These are phyloP conservation scores for Agriopis leucophaearia DNA, from an alignment of 2,888 invertebrate species.

Conservation along the genomic window DNA sequence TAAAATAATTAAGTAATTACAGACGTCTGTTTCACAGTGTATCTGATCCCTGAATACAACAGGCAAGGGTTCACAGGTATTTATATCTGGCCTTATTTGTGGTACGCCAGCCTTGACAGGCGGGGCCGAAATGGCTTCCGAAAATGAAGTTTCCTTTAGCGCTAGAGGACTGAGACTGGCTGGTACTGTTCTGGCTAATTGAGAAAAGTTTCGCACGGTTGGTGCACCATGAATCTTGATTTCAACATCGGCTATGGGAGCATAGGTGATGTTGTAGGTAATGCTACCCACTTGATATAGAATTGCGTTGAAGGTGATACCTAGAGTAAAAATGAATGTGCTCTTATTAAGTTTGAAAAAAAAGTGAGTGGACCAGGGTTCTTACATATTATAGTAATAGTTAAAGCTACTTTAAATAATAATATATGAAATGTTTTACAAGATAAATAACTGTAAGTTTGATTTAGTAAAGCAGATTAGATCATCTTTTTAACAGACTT, in stretches of 20 bases:
- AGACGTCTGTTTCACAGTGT: slow-evolving; percentile 62
- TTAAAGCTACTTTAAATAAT: too few relatives aligned
- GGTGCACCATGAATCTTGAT: slow-evolving; percentile 63
- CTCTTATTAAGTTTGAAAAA: too few relatives aligned
- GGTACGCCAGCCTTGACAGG: slow-evolving; percentile 71
- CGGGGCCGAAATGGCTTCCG: slow-evolving; percentile 64
- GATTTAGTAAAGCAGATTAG: too few relatives aligned
- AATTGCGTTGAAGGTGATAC: slow-evolving; percentile 16
- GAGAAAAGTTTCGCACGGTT: slow-evolving; percentile 82
- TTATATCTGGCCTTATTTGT: slow-evolving; percentile 84
- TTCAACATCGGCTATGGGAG: slow-evolving; percentile 55
- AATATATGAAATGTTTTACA: too few relatives aligned
- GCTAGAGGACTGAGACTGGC: slow-evolving; percentile 44
- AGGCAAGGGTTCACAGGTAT: slow-evolving; percentile 74
- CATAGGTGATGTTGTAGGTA: slow-evolving; percentile 33
- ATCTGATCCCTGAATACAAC: slow-evolving; percentile 73
- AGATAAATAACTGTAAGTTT: too few relatives aligned
- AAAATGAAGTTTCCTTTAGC: slow-evolving; percentile 78
- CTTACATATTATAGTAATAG: too few relatives aligned
- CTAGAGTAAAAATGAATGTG: too few relatives aligned
- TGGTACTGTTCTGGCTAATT: slow-evolving; percentile 58
- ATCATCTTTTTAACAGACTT: too few relatives aligned
- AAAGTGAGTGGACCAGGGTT: too few relatives aligned
- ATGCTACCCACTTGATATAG: slow-evolving; percentile 31
- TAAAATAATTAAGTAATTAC: neutral